These are phyloP conservation scores for Buceros bicornis DNA, from an alignment of 2,797 vertebrate species.

Conservation along the genomic window DNA sequence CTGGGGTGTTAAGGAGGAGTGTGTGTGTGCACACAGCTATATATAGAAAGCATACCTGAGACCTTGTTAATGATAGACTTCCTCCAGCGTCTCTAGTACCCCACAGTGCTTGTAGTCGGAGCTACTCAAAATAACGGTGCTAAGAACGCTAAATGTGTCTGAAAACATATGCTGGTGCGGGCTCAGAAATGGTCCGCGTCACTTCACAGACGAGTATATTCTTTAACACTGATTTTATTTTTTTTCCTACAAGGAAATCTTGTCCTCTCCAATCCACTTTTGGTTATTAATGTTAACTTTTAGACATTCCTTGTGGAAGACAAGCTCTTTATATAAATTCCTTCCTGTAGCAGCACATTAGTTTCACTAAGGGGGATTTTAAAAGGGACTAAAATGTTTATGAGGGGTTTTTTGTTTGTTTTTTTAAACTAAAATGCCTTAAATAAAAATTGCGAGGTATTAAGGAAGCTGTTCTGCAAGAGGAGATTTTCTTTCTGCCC, in stretches of 20 bases:
- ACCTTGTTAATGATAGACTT: not conserved
- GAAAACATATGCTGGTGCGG: not conserved
- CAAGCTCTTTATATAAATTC: not conserved
- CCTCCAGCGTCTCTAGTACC: constrained; percentile 12
- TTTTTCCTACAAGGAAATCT: constrained; percentile 21
- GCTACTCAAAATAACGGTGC: constrained; percentile 47
- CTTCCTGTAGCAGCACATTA: not conserved
- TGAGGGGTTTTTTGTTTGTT: not conserved
- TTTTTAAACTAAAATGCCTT: not conserved
- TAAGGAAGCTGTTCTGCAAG: not conserved
- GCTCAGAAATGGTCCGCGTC: not conserved
- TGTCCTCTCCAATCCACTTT: constrained; percentile 44
- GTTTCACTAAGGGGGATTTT: constrained; percentile 23
- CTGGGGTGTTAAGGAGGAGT: not conserved
- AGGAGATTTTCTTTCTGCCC: not conserved
- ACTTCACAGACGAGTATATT: not conserved
- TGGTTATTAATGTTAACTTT: constrained; percentile 46
- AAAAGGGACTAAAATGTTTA: not conserved
- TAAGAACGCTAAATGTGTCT: constrained; percentile 6
- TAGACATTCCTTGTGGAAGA: not conserved
- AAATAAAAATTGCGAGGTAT: not conserved
- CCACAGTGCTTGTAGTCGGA: constrained; percentile 43
- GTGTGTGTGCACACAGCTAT: not conserved
- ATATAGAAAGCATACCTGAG: not conserved
- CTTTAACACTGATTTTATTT: not conserved